Evolutionary conservation across 2,797 vertebrate genomes (phyloP), one percentile per base, ranked within the genome.

Genomic region (Lithobates sylvaticus): DNA sequence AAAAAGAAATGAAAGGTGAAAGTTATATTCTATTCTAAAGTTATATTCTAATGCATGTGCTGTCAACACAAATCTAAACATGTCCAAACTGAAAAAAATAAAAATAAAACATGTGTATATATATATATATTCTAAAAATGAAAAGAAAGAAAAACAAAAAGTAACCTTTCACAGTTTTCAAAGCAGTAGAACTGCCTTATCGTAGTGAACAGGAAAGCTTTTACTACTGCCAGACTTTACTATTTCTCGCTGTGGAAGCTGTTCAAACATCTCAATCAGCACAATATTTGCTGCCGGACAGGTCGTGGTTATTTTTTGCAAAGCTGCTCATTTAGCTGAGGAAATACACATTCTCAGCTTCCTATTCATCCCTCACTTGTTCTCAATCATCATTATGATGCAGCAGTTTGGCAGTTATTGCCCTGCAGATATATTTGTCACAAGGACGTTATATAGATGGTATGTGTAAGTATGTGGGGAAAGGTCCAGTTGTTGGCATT

Each of bases 301-400:
- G 9, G 72, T 71, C 39, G 29, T 26, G 72, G 23, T 5, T 74
- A 74, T 74, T 50, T 71, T 71, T 27, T 74, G 44, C 36, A 74
- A 74, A 74, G n/a, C 72, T 44, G 10, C 72, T 74, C 72, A 47
- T 74, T 47, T 74, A 74, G 72, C 39, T 74, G 21, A 74, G 72
- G 72, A 50, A 47, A 74, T 74, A 47, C 39, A 74, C 12, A 8
- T 27, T 50, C 39, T 39, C 39, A 21, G 70, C 36, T 44, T 44
- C 70, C 67, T 69, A 69, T 32, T 69, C 67, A 69, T 69, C 42
- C 50, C 39, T 75, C 72, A 75, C n/a, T 75, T n/a, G n/a, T 27
- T 75, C 72, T 47, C 42, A 50, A 15, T 75, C 42, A 75, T 75
- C n/a, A 26, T 26, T 75, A 50, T 50, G 13, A 12, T 75, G 3